Evolutionary conservation across 2,113 vertebrate genomes (phyloP).

Genomic region (Xiphophorus maculatus): DNA sequence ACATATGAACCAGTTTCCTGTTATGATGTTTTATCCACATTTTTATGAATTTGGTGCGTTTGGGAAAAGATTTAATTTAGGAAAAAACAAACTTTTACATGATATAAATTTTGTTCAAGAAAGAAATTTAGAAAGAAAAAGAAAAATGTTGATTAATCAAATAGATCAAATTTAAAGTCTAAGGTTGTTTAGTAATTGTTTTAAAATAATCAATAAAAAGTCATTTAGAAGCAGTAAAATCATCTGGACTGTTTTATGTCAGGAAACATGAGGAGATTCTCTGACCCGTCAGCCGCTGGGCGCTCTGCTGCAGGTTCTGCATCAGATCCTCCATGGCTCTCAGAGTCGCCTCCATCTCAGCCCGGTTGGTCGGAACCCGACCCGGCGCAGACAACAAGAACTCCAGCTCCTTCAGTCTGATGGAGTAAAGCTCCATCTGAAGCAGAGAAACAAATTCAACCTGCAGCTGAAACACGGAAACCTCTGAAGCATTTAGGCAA

Average conservation of each 20-base stretch:
- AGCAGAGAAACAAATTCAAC: neutral
- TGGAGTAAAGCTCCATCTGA: constrained; percentile 82
- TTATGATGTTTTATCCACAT: neutral
- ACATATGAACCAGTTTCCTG: neutral
- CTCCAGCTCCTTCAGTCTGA: constrained; percentile 83
- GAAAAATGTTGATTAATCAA: too few species aligned
- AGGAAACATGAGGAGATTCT: too few species aligned
- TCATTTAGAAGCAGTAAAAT: too few species aligned
- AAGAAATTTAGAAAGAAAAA: too few species aligned
- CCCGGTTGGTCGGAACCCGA: neutral
- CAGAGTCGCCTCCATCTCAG: constrained; percentile 80
- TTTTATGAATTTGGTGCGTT: neutral
- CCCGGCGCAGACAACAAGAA: constrained; percentile 62
- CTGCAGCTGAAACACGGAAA: neutral
- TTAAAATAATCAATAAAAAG: neutral
- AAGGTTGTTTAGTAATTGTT: neutral
- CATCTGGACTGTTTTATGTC: too few species aligned
- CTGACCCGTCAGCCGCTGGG: constrained; percentile 65
- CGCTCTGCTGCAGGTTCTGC: constrained; percentile 72
- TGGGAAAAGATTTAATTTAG: neutral
- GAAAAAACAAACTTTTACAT: too few species aligned
- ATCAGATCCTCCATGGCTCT: constrained; percentile 71
- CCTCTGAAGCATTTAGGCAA: neutral
- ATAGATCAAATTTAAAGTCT: neutral
- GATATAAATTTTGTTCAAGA: too few species aligned